phyloP scores from a whole-genome alignment of 2,113 vertebrate genomes.

The Tenrec ecaudatus region DNA sequence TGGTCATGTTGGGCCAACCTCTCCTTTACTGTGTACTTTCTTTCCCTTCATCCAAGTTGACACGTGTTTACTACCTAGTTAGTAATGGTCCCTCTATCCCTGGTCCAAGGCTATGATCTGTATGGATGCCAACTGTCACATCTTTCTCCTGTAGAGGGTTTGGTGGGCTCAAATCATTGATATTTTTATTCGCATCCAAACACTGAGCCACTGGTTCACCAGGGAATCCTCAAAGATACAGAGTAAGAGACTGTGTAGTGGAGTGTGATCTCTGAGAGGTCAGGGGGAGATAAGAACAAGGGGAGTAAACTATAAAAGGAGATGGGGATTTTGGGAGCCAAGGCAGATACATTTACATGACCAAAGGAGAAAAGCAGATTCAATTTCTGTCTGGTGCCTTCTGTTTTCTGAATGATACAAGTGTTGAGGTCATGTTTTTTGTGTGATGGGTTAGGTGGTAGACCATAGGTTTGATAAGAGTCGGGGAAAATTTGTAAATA shows the following conservation, averaged over 20 bases:
- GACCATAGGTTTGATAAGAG: not conserved
- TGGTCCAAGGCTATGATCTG: not conserved
- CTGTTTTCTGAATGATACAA: conserved; percentile 16
- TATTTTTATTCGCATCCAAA: not conserved
- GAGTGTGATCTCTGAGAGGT: not conserved
- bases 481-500: not conserved
- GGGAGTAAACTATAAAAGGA: not conserved
- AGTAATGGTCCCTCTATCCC: too few species aligned
- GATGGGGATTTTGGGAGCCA: not conserved
- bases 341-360: not conserved
- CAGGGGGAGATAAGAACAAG: not conserved
- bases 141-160: not conserved
- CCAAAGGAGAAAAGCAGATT: not conserved
- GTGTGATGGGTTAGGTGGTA: not conserved
- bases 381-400: not conserved
- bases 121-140: not conserved
- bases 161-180: not conserved
- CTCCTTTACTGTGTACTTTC: too few species aligned
- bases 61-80: too few species aligned
- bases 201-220: not conserved
- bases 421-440: not conserved
- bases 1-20: too few species aligned
- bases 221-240: not conserved
- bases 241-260: not conserved
- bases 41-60: too few species aligned